Percentiles rank a stretch among this genome's conserved stretches.
phyloP scores from a whole-genome alignment of 92 coral and sea anemone genomes.

The Siderastrea radians region DNA sequence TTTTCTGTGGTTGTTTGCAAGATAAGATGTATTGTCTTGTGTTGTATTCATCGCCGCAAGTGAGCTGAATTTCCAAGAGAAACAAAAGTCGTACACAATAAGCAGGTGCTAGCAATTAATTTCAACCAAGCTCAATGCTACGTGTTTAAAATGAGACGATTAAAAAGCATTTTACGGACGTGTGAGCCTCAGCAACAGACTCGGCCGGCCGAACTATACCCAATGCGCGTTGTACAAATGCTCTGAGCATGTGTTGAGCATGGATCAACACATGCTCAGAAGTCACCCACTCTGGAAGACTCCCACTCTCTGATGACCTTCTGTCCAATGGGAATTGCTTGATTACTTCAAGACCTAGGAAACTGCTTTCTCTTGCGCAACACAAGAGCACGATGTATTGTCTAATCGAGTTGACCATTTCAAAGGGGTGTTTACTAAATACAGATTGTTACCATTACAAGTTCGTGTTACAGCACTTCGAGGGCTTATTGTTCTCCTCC shows the following conservation, averaged over 20 bases:
- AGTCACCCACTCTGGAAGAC: neutral
- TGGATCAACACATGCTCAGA: neutral
- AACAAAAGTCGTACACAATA: slow-evolving; percentile 95
- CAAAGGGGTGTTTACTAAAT: slow-evolving; percentile 36
- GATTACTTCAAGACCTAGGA: neutral
- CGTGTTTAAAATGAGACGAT: slow-evolving; percentile 77
- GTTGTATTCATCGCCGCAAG: slow-evolving; percentile 73
- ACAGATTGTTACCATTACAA: slow-evolving; percentile 31
- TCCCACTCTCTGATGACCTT: slow-evolving; percentile 1
- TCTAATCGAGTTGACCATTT: slow-evolving; percentile 36
- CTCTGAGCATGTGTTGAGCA: slow-evolving; percentile 63
- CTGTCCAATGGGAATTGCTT: slow-evolving; percentile 10
- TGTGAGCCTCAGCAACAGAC: slow-evolving; percentile 91
- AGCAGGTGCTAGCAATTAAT: slow-evolving; percentile 97
- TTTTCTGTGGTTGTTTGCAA: slow-evolving; percentile 79
- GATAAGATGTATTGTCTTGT: slow-evolving; percentile 82
- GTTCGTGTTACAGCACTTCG: slow-evolving; percentile 23
- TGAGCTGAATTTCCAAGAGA: slow-evolving; percentile 71
- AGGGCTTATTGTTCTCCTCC: slow-evolving; percentile 7
- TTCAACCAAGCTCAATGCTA: slow-evolving; percentile 81
- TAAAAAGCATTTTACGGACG: slow-evolving; percentile 69
- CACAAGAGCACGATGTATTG: slow-evolving; percentile 7
- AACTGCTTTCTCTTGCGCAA: slow-evolving; percentile 1
- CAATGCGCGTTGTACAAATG: slow-evolving; percentile 53
- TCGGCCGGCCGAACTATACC: slow-evolving; percentile 7